A percentile compares a stretch with the other conserved stretches of the same genome.
Conservation (phyloP, 2,113 vertebrate species). For the Callospermophilus lateralis region DNA sequence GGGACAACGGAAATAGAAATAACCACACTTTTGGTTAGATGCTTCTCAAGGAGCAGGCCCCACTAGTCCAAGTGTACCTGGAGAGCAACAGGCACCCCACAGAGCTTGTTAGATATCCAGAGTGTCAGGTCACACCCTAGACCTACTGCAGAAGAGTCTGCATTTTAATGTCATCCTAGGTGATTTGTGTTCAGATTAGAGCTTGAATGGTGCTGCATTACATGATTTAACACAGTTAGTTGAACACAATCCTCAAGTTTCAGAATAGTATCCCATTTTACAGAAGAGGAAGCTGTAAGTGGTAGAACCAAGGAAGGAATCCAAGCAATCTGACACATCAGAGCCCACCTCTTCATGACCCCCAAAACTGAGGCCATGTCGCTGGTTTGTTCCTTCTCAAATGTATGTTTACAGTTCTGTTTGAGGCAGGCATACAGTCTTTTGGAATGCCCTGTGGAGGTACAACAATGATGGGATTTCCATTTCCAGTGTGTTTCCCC, state of each 20-base stretch:
- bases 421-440: neutral
- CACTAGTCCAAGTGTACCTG: no score
- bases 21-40: no score
- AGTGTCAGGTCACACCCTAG: neutral
- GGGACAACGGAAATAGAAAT: neutral
- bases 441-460: neutral
- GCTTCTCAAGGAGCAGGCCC: neutral
- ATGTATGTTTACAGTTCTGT: neutral
- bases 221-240: neutral
- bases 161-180: neutral
- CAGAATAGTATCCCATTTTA: slow-evolving; percentile 6
- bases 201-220: neutral
- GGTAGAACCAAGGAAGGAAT: neutral
- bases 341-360: neutral
- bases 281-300: slow-evolving; percentile 28
- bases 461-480: neutral
- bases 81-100: neutral
- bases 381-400: neutral
- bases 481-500: neutral
- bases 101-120: neutral
- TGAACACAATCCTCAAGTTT: neutral
- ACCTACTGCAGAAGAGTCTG: neutral
- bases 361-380: neutral
- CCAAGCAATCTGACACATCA: neutral
- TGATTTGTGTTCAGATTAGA: neutral